phyloP scores from a whole-genome alignment of 2,797 vertebrate species.

The Gobio occitaniae region DNA sequence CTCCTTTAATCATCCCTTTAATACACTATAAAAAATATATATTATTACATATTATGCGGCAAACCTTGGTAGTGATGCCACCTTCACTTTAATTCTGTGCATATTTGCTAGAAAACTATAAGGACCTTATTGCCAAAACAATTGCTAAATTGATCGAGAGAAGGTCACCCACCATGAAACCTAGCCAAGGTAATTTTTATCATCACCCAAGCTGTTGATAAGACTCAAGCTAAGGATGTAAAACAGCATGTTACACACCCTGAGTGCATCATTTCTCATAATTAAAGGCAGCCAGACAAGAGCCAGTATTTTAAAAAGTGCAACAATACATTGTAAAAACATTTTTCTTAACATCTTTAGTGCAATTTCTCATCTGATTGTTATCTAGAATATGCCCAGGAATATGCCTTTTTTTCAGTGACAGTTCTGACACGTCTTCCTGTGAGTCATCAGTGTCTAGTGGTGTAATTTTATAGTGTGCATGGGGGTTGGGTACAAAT shows the following conservation, averaged over 20 bases:
- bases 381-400: background rate
- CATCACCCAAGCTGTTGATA: slow-evolving; percentile 43
- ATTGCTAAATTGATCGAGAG: slow-evolving; percentile 45
- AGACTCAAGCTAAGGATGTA: slow-evolving; percentile 39
- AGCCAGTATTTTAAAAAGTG: slow-evolving; percentile 9
- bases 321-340: background rate
- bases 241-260: slow-evolving; percentile 48
- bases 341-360: background rate
- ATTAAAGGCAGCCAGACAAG: slow-evolving; percentile 25
- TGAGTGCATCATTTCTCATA: slow-evolving; percentile 29
- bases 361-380: background rate
- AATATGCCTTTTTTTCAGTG: background rate
- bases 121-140: slow-evolving; percentile 31
- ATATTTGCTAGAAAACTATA: slow-evolving; percentile 32
- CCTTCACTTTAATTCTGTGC: background rate
- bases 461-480: background rate
- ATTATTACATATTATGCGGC: background rate
- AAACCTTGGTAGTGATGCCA: background rate
- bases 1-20: slow-evolving; percentile 4
- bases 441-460: background rate
- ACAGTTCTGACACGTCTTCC: background rate
- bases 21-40: background rate
- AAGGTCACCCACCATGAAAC: slow-evolving; percentile 47
- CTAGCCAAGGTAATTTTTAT: slow-evolving; percentile 40
- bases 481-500: background rate